phyloP scores from a whole-genome alignment of 2,888 invertebrate species.

The Argyresthia albistria region DNA sequence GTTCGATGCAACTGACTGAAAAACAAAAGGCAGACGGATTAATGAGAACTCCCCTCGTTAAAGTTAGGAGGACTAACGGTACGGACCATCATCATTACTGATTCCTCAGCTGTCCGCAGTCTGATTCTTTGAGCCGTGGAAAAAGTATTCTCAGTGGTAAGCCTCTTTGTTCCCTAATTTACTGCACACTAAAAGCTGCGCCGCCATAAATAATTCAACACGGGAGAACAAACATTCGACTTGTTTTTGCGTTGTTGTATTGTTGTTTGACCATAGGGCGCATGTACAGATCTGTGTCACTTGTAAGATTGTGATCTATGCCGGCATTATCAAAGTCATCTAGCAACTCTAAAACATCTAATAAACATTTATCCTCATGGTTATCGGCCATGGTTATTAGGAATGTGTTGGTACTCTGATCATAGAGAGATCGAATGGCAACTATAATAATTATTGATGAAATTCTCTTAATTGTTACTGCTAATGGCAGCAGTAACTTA shows the following conservation, averaged over 20 bases:
- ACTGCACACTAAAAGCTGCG: constrained; percentile 42
- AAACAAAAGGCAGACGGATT: constrained; percentile 11
- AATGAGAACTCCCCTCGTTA: constrained; percentile 23
- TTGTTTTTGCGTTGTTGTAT: constrained; percentile 39
- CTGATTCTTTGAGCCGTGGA: constrained; percentile 16
- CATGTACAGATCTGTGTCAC: constrained; percentile 4
- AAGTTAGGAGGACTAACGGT: constrained; percentile 27
- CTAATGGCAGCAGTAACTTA: constrained; percentile 13
- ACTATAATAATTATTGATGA: too few relatives aligned
- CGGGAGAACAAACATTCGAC: constrained; percentile 35
- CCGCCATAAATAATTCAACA: constrained; percentile 63
- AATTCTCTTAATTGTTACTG: constrained; percentile 11
- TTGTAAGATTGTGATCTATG: neutral
- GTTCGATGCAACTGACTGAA: neutral
- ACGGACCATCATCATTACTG: constrained; percentile 23
- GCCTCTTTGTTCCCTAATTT: constrained; percentile 54
- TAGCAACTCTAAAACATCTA: too few relatives aligned
- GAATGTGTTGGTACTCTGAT: too few relatives aligned
- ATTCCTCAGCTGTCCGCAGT: constrained; percentile 13
- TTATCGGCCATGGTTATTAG: too few relatives aligned
- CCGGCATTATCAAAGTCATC: neutral
- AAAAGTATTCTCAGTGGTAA: constrained; percentile 42
- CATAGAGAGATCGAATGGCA: too few relatives aligned
- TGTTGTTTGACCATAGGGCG: constrained; percentile 9
- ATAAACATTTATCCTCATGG: too few relatives aligned